These are phyloP conservation scores for Megaceryle maxima DNA, from an alignment of 2,113 vertebrate genomes.

Conservation along the genomic window DNA sequence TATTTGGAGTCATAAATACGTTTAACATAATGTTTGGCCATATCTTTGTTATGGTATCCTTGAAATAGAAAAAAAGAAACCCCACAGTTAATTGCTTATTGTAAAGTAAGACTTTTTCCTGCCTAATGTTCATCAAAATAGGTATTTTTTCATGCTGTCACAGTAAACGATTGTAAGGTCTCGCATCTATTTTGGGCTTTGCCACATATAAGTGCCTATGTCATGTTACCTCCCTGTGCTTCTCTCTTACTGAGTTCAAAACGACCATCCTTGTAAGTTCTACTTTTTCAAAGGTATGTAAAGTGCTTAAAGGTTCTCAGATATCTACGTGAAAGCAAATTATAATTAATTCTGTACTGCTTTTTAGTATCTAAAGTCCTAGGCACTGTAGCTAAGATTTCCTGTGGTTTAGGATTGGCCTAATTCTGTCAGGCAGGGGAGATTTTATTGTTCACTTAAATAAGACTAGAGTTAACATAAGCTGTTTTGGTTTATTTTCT, in stretches of 20 bases:
- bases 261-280: not conserved
- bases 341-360: not conserved
- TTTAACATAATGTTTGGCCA: constrained; percentile 13
- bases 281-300: not conserved
- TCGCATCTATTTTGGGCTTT: not conserved
- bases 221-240: not conserved
- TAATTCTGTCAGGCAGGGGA: not conserved
- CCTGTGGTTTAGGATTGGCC: not conserved
- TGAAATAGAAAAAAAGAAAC: not conserved
- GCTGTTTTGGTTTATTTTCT: not conserved
- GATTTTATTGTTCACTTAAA: not conserved
- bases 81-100: not conserved
- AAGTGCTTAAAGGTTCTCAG: not conserved
- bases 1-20: constrained; percentile 61
- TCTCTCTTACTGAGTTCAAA: not conserved
- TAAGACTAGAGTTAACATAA: not conserved
- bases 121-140: not conserved
- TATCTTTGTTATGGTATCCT: constrained; percentile 13
- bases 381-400: not conserved
- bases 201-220: not conserved
- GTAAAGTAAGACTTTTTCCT: not conserved
- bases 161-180: not conserved
- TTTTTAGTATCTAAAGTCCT: not conserved
- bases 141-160: not conserved
- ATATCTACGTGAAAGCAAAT: not conserved